Evolutionary conservation across 2,797 vertebrate genomes (phyloP).

Genomic region (Propithecus deckenii): DNA sequence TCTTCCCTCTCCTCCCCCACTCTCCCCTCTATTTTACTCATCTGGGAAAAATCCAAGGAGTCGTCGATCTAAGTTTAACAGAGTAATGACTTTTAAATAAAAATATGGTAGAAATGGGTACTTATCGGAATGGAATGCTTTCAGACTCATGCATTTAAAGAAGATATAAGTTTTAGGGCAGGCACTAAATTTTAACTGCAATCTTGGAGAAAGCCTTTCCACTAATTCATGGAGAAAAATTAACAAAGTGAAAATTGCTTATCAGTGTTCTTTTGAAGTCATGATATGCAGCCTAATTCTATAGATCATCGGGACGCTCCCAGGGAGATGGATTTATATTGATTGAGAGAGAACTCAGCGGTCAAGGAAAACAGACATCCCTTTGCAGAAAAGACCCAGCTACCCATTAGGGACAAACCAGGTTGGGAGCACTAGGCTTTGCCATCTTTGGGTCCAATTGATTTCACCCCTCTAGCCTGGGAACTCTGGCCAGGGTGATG

Average conservation of each 20-base stretch:
- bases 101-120: slow-evolving; percentile 84
- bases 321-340: slow-evolving; percentile 84
- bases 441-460: slow-evolving; percentile 68
- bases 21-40: slow-evolving; percentile 57
- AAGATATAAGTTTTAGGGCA: slow-evolving; percentile 86
- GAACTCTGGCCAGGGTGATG: slow-evolving; percentile 63
- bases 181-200: slow-evolving; percentile 88
- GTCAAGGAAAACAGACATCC: slow-evolving; percentile 75
- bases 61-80: slow-evolving; percentile 82
- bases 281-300: slow-evolving; percentile 81
- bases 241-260: slow-evolving; percentile 86
- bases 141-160: slow-evolving; percentile 86
- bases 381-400: slow-evolving; percentile 67
- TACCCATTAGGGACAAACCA: slow-evolving; percentile 75
- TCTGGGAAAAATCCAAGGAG: slow-evolving; percentile 81
- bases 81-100: slow-evolving; percentile 85
- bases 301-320: slow-evolving; percentile 79
- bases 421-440: background rate
- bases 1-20: background rate
- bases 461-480: slow-evolving; percentile 66
- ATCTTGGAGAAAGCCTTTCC: slow-evolving; percentile 85
- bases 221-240: slow-evolving; percentile 86
- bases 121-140: slow-evolving; percentile 87
- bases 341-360: slow-evolving; percentile 73
- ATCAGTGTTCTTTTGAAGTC: slow-evolving; percentile 83